phyloP scores from a whole-genome alignment of 2,113 vertebrate genomes.

The Perccottus glenii region DNA sequence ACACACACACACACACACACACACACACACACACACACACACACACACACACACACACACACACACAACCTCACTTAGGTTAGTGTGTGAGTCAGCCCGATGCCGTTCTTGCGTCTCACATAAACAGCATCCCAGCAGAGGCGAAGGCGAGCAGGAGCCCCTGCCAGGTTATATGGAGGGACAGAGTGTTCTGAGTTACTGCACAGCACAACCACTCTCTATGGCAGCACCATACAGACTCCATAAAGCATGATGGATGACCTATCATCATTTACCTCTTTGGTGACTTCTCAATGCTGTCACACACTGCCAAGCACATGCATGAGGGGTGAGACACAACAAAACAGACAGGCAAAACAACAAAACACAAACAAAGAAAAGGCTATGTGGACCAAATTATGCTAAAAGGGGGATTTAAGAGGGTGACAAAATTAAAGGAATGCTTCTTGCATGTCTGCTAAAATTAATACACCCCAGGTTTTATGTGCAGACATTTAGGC shows the following conservation, averaged over 20 bases:
- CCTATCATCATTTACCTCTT: slow-evolving; percentile 80
- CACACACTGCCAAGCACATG: slow-evolving; percentile 70
- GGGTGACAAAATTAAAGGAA: slow-evolving; percentile 52
- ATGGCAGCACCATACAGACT: slow-evolving; percentile 73
- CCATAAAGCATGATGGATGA: slow-evolving; percentile 80
- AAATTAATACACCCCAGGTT: slow-evolving; percentile 54
- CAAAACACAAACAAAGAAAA: slow-evolving; percentile 40
- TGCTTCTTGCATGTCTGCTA: slow-evolving; percentile 64
- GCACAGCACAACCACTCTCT: slow-evolving; percentile 72
- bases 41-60: too few species aligned
- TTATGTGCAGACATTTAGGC: slow-evolving; percentile 26
- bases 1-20: slow-evolving; percentile 26
- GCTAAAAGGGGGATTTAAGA: slow-evolving; percentile 62
- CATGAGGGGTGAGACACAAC: slow-evolving; percentile 64
- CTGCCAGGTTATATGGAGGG: slow-evolving; percentile 71
- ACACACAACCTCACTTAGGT: slow-evolving; percentile 22
- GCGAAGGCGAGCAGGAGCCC: slow-evolving; percentile 49
- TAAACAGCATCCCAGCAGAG: slow-evolving; percentile 58
- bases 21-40: too few species aligned
- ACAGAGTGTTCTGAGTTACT: slow-evolving; percentile 77
- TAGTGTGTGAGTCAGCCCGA: slow-evolving; percentile 56
- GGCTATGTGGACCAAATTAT: slow-evolving; percentile 60
- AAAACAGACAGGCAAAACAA: slow-evolving; percentile 59
- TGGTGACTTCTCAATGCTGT: slow-evolving; percentile 80
- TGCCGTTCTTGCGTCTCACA: slow-evolving; percentile 50